phyloP scores from a whole-genome alignment of 1,140 invertebrate species.

The Zeugodacus cucurbitae region DNA sequence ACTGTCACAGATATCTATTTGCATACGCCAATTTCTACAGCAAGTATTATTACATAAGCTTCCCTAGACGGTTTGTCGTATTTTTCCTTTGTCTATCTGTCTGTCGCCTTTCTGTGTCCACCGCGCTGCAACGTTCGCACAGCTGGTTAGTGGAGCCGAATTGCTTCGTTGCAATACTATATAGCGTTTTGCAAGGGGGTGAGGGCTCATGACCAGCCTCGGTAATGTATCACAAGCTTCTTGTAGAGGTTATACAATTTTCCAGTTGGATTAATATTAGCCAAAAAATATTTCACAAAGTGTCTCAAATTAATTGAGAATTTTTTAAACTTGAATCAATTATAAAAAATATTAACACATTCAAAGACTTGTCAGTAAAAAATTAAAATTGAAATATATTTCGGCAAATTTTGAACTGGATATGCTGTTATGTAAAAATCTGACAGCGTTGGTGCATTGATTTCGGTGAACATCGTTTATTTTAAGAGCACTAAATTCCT shows the following conservation, averaged over 20 bases:
- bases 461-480: not conserved
- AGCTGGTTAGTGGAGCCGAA: not conserved
- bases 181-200: too few relatives aligned
- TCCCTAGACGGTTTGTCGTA: not conserved
- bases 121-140: not conserved
- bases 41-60: constrained; percentile 7
- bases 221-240: not conserved
- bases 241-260: constrained; percentile 24
- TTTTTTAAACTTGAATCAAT: not conserved
- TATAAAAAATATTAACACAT: not conserved
- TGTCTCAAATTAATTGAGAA: not conserved
- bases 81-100: not conserved
- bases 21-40: not conserved
- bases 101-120: not conserved
- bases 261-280: not conserved
- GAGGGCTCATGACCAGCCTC: too few relatives aligned
- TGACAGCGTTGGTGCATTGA: not conserved
- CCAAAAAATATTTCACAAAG: not conserved
- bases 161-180: constrained; percentile 3
- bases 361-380: too few relatives aligned
- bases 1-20: not conserved
- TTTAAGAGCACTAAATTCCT: not conserved
- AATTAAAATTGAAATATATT: not conserved
- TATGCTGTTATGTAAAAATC: constrained; percentile 32
- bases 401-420: constrained; percentile 16